phyloP scores from a whole-genome alignment of 2,888 invertebrate genomes.

The Luffia ferchaultella region DNA sequence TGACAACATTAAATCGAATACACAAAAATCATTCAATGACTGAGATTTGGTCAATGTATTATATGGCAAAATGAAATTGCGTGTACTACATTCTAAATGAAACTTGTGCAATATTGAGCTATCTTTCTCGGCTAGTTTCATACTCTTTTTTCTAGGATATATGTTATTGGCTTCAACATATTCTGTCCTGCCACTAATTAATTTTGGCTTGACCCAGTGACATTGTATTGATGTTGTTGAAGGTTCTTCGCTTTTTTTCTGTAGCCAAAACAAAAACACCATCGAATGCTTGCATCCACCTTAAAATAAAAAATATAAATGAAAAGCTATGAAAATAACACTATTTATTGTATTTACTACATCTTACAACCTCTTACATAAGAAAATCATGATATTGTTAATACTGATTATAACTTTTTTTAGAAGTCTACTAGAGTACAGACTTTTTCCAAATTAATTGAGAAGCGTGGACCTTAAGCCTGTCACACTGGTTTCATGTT shows the following conservation, averaged over 20 bases:
- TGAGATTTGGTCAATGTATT: neutral
- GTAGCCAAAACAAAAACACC: neutral
- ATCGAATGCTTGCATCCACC: conserved; percentile 3
- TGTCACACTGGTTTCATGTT: too few species aligned
- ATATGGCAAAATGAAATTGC: neutral
- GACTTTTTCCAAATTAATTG: too few species aligned
- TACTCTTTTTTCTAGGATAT: neutral
- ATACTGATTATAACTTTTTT: too few species aligned
- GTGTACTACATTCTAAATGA: neutral
- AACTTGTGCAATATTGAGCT: neutral
- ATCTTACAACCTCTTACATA: too few species aligned
- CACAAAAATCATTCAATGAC: neutral
- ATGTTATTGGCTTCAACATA: neutral
- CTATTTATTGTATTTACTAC: too few species aligned
- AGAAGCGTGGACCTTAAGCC: too few species aligned
- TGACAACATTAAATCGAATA: neutral
- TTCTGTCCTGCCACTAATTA: neutral
- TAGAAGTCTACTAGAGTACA: too few species aligned
- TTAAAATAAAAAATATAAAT: too few species aligned
- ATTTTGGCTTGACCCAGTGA: conserved; percentile 1
- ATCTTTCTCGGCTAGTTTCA: neutral
- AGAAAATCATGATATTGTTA: too few species aligned
- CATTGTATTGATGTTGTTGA: conserved; percentile 1
- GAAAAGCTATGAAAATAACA: too few species aligned
- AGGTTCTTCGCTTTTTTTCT: neutral